phyloP scores from a whole-genome alignment of 2,888 invertebrate genomes.

The Salpingus planirostris region DNA sequence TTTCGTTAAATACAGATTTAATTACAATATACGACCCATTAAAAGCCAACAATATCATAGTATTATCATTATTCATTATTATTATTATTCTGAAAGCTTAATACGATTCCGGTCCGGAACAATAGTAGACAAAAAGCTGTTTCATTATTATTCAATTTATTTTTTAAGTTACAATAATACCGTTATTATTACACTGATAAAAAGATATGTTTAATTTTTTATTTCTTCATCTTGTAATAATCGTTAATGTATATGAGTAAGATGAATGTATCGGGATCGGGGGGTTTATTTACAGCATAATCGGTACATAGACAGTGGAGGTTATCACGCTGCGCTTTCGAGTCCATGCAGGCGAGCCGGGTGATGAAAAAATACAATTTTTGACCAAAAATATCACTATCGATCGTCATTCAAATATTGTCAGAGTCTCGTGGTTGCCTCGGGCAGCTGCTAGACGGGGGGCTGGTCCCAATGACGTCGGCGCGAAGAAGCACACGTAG shows the following conservation, averaged over 20 bases:
- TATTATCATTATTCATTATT: constrained; percentile 1
- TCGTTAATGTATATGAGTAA: too few relatives aligned
- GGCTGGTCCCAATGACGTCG: constrained; percentile 22
- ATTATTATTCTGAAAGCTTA: constrained; percentile 30
- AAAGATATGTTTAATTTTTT: constrained; percentile 34
- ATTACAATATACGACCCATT: constrained; percentile 38
- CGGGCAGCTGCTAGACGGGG: constrained; percentile 11
- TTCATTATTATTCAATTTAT: too few relatives aligned
- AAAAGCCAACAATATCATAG: constrained; percentile 35
- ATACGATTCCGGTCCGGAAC: constrained; percentile 24
- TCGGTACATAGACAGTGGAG: too few relatives aligned
- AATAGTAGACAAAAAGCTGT: constrained; percentile 28
- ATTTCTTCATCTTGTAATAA: too few relatives aligned
- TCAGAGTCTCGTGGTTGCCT: constrained; percentile 30
- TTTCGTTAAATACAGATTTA: constrained; percentile 36
- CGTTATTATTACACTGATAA: constrained; percentile 33
- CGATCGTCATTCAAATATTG: constrained; percentile 39
- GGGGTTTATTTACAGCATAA: too few relatives aligned
- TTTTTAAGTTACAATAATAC: constrained; percentile 23
- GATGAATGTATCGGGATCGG: too few relatives aligned
- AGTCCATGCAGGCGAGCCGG: too few relatives aligned
- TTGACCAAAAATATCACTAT: constrained; percentile 37
- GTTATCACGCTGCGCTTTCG: too few relatives aligned
- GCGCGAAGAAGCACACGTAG: constrained; percentile 15
- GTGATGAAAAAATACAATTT: constrained; percentile 15